Conservation (phyloP, 1,140 invertebrate species). For the Acromyrmex charruanus region DNA sequence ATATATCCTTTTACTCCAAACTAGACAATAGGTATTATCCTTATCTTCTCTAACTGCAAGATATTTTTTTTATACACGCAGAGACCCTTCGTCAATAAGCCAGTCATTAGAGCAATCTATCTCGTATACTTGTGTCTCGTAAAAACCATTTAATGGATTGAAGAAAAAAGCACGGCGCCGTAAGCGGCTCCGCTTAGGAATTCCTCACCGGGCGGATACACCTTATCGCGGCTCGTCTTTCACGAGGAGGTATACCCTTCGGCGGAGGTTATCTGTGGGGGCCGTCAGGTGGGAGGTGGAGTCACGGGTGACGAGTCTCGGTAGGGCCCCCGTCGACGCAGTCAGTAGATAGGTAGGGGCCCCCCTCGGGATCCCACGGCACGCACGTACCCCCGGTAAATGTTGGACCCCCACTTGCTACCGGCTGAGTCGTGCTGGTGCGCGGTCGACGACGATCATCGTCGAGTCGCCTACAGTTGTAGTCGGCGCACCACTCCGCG, state of each 20-base stretch:
- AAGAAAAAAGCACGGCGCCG: slow-evolving; percentile 10
- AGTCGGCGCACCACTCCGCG: slow-evolving; percentile 76
- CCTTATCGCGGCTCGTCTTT: slow-evolving; percentile 64
- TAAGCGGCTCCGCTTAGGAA: slow-evolving; percentile 35
- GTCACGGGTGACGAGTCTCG: slow-evolving; percentile 71
- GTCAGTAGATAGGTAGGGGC: slow-evolving; percentile 60
- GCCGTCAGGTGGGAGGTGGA: slow-evolving; percentile 70
- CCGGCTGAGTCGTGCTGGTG: slow-evolving; percentile 66
- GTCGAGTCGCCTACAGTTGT: slow-evolving; percentile 75
- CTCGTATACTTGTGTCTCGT: background rate
- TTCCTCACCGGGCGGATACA: slow-evolving; percentile 52
- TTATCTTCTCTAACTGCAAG: background rate
- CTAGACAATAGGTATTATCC: background rate
- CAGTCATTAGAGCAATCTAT: background rate
- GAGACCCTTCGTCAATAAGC: background rate
- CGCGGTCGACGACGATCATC: slow-evolving; percentile 73
- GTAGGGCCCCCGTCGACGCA: slow-evolving; percentile 42
- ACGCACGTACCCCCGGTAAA: slow-evolving; percentile 72
- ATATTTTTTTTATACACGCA: background rate
- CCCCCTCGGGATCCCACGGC: slow-evolving; percentile 59
- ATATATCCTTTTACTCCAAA: background rate
- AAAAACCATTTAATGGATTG: slow-evolving; percentile 20
- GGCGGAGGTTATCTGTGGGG: slow-evolving; percentile 43
- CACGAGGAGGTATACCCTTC: slow-evolving; percentile 47
- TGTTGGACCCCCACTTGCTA: slow-evolving; percentile 71